Percentiles rank a stretch among this genome's conserved stretches.
phyloP scores from a whole-genome alignment of 2,113 vertebrate species.

The Choloepus hoffmanni region DNA sequence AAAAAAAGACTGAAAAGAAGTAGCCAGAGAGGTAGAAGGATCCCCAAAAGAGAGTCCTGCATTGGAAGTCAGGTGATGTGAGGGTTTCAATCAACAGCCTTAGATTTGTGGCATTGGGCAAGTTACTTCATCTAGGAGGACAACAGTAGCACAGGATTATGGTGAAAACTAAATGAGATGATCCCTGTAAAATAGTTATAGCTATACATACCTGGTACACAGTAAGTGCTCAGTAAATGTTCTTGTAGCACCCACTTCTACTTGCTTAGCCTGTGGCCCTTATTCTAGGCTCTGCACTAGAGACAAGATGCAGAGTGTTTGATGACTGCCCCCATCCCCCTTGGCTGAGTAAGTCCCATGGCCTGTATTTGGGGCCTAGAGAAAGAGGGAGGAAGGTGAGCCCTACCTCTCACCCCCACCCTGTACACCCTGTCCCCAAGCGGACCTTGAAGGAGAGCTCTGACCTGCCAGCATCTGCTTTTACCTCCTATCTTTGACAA shows the following conservation, averaged over 20 bases:
- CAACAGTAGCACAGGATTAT: neutral
- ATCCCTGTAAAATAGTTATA: neutral
- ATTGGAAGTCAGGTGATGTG: neutral
- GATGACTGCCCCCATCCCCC: fast-evolving
- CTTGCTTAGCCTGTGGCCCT: neutral
- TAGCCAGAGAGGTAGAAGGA: neutral
- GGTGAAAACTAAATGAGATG: neutral
- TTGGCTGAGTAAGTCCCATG: neutral
- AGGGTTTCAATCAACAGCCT: neutral
- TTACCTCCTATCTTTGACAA: slow-evolving; percentile 48
- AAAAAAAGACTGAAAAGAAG: neutral
- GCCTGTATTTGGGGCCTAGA: neutral
- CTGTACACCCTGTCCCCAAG: neutral
- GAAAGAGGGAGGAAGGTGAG: neutral
- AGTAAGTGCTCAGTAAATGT: neutral
- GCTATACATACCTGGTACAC: too few species aligned
- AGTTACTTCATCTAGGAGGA: neutral
- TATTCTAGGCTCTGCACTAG: neutral
- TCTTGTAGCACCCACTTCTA: neutral
- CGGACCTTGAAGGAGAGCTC: slow-evolving; percentile 15
- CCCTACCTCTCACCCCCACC: fast-evolving
- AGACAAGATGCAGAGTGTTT: neutral
- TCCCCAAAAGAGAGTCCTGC: neutral
- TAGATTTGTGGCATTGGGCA: neutral
- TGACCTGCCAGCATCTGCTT: slow-evolving; percentile 36